Evolutionary conservation across 2,113 vertebrate species (phyloP), one percentile per base, ranked within the genome.

Genomic region (Nothobranchius kuhntae): DNA sequence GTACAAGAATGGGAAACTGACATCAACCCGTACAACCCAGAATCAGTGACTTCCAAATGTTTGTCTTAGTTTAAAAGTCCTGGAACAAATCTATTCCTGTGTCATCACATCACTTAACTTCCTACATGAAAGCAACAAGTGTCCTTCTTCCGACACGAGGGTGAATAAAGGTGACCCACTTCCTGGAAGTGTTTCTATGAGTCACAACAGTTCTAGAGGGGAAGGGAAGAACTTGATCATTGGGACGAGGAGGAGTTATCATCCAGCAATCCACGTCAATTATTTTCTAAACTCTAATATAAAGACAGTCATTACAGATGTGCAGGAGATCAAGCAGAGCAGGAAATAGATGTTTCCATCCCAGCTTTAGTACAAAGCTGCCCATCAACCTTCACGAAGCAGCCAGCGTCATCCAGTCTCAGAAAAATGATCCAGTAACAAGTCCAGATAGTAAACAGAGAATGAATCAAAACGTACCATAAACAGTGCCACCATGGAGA

Each of bases 121-220:
- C 7, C 38, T 40, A 7, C 38, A 40, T 17, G 54, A 54, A 65
- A 26, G 24, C 50, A 15, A n/a, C 35, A 36, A n/a, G 38, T 14
- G 6, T 8, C 46, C 61, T 53, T 30, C 30, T 61, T 17, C 30
- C 17, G 47, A 42, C 24, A 48, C 11, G 30, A 62, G 38, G 14
- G 36, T 56, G 64, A 71, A 52, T 47, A 58, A 52, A 40, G 11
- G 30, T 44, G 17, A 61, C 21, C 50, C 6, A 51, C 63, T 68
- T 71, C 56, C 71, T 75, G 30, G 13, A n/a, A 12, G 3, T 7
- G 2, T 64, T 24, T 59, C 36, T 50, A 44, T 69, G 17, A 53
- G 40, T 44, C 30, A 65, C 53, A 40, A 45, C 15, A 9, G 4
- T 40, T 40, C 38, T 14, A 21, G 9, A 55, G 6, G n/a, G 57